Conservation (phyloP, 2,888 invertebrate species). For the Scelioninae gen. 1 region DNA sequence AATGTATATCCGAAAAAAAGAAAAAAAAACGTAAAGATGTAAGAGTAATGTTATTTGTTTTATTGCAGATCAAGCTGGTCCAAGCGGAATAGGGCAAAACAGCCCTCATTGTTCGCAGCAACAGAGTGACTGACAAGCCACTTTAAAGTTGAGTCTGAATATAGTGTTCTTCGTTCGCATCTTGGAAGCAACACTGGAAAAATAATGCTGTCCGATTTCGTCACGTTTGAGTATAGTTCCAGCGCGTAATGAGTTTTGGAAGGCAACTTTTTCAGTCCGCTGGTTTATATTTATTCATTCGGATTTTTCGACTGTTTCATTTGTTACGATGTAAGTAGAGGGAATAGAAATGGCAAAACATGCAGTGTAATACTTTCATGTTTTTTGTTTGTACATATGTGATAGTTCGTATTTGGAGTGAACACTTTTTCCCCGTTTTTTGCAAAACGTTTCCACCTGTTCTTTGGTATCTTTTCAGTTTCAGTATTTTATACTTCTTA, state of each 20-base stretch:
- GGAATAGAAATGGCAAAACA: neutral
- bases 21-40: too few species aligned
- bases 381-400: constrained; percentile 55
- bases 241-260: constrained; percentile 49
- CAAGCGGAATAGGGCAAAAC: constrained; percentile 74
- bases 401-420: constrained; percentile 52
- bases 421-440: constrained; percentile 49
- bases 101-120: constrained; percentile 74
- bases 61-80: constrained; percentile 75
- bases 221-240: constrained; percentile 31
- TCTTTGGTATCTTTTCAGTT: too few species aligned
- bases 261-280: constrained; percentile 33
- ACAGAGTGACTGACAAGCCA: constrained; percentile 75
- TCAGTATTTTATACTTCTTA: too few species aligned
- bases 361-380: constrained; percentile 20
- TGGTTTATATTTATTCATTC: constrained; percentile 2
- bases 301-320: constrained; percentile 43
- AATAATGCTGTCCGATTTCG: constrained; percentile 48
- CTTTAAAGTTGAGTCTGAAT: constrained; percentile 32
- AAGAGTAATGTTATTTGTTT: neutral
- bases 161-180: constrained; percentile 36
- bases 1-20: too few species aligned
- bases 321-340: constrained; percentile 56
- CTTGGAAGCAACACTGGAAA: constrained; percentile 41
- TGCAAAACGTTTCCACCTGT: too few species aligned